Evolutionary conservation across 2,797 vertebrate genomes (phyloP).

Genomic region (Sparidentex hasta): DNA sequence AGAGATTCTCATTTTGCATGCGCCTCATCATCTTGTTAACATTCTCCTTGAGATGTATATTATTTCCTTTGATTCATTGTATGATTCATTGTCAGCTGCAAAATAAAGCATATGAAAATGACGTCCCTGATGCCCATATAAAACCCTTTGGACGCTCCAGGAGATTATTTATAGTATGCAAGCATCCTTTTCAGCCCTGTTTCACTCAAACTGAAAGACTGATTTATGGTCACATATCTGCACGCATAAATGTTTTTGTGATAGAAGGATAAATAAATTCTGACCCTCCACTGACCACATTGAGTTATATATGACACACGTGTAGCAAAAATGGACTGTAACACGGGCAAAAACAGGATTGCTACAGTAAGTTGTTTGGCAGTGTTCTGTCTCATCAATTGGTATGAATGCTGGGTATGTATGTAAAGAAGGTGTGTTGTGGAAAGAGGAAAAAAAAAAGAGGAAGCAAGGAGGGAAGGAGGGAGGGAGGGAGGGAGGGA

Average conservation of each 20-base stretch:
- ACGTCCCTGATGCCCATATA: slow-evolving; percentile 69
- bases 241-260: slow-evolving; percentile 21
- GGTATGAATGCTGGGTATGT: slow-evolving; percentile 37
- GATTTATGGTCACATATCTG: slow-evolving; percentile 32
- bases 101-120: slow-evolving; percentile 86
- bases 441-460: slow-evolving; percentile 26
- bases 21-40: slow-evolving; percentile 91
- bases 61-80: slow-evolving; percentile 93
- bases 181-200: slow-evolving; percentile 1
- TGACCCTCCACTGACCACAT: neutral
- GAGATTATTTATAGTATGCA: slow-evolving; percentile 13
- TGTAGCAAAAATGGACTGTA: slow-evolving; percentile 12
- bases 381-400: slow-evolving; percentile 25
- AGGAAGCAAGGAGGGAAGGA: neutral
- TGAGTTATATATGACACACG: neutral
- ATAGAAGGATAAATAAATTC: slow-evolving; percentile 17
- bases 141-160: slow-evolving; percentile 51
- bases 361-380: slow-evolving; percentile 29
- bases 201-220: slow-evolving; percentile 8
- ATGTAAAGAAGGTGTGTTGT: slow-evolving; percentile 57
- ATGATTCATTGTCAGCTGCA: slow-evolving; percentile 93
- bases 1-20: slow-evolving; percentile 92
- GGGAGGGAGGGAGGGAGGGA: neutral
- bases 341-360: neutral
- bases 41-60: slow-evolving; percentile 88